Evolutionary conservation across 1,140 invertebrate species (phyloP), one percentile per base, ranked within the genome.

Genomic region (Lepidostoma basale): DNA sequence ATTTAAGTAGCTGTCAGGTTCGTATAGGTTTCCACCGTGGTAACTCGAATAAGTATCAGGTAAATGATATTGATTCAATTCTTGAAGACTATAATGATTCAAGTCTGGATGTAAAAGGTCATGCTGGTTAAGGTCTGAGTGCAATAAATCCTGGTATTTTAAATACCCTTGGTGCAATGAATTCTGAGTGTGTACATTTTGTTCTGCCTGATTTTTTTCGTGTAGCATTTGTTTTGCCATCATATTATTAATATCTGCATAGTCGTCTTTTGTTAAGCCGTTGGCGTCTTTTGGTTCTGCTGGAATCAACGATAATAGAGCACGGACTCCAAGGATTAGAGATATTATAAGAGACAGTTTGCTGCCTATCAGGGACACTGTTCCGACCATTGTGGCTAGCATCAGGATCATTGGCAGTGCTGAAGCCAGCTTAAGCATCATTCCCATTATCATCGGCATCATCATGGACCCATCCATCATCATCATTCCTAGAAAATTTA

Each of bases 351-450:
- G 56, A 4, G 75, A 72, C n/a, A 75, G 20, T 47, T 75, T 76
- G 58, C 74, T 75, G 16, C 65, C 62, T 8, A 73, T 56, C n/a
- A 76, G 18, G 0, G 75, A 77, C 70, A 77, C 70, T 9, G 75
- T 59, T 12, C 77, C 76, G 1, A 79, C 56, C 0, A 81, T 49
- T 1, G 69, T 69, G 14, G 80, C 72, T 68, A 79, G 76, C 0
- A 74, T 69, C 12, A 81, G 47, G 5, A 78, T 71, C 2, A 79
- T 39, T 1, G 78, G 79, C 26, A 80, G 69, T 1, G 78, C 40
- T 5, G 74, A 73, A 18, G 75, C 23, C 6, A 80, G 74, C 69
- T 80, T 79, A 5, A 80, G 62, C 1, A 77, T 74, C 1, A 79
- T 26, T 6, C 77, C 76, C 9, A 78, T 73, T 4, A 81, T 59